These are phyloP conservation scores for Pantherophis guttatus DNA, from an alignment of 2,113 vertebrate species.

Conservation along the genomic window DNA sequence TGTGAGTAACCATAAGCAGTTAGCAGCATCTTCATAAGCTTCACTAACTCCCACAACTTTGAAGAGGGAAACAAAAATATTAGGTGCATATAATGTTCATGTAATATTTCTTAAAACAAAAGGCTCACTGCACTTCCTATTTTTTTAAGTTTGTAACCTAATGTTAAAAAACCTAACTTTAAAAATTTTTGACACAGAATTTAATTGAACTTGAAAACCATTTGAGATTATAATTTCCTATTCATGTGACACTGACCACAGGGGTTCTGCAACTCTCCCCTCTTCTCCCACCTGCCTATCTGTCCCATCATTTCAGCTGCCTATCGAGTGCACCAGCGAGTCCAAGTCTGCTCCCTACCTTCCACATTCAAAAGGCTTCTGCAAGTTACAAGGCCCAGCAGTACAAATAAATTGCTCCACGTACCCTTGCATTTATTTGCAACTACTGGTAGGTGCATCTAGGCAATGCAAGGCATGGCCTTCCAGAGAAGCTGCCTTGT, in stretches of 20 bases:
- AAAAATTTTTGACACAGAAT: not conserved
- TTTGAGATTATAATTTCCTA: not conserved
- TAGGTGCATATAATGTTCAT: not conserved
- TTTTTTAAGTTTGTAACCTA: conserved; percentile 7
- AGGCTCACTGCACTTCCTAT: not conserved
- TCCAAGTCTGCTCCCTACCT: not conserved
- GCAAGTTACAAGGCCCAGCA: not conserved
- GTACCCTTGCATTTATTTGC: not conserved
- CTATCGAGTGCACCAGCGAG: not conserved
- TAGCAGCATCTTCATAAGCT: conserved; percentile 96
- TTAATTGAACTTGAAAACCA: not conserved
- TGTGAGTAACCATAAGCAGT: conserved; percentile 94
- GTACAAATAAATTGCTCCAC: not conserved
- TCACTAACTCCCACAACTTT: conserved; percentile 94
- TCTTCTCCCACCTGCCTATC: not conserved
- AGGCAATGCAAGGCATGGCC: not conserved
- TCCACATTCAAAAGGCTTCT: not conserved
- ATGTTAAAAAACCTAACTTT: not conserved
- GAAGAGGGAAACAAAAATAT: conserved; percentile 33
- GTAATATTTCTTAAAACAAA: conserved; percentile 16
- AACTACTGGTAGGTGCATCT: not conserved
- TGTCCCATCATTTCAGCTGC: not conserved
- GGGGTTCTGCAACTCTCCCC: not conserved
- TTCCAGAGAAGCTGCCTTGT: not conserved
- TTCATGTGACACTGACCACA: not conserved